Conservation (phyloP, 2,113 vertebrate genomes). For the Lepisosteus osseus region DNA sequence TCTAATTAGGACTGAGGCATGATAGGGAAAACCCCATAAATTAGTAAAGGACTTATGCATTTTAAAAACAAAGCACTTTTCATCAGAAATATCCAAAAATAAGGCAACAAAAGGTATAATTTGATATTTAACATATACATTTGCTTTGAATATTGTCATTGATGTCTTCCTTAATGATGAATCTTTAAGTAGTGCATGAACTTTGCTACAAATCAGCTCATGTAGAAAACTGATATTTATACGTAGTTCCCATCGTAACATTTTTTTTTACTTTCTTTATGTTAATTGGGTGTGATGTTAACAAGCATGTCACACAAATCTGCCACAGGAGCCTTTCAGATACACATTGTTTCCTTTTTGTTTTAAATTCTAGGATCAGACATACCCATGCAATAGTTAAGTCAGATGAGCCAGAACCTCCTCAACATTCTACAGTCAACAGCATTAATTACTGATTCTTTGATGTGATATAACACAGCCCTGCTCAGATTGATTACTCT, state of each 20-base stretch:
- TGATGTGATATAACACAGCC: conserved; percentile 95
- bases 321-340: conserved; percentile 31
- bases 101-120: too few species aligned
- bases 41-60: too few species aligned
- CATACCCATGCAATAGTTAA: conserved; percentile 38
- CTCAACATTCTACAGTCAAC: conserved; percentile 73
- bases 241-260: conserved; percentile 29
- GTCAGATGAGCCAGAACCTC: conserved; percentile 58
- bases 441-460: conserved; percentile 95
- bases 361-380: conserved; percentile 61
- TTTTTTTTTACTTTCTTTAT: conserved; percentile 50
- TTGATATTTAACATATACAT: too few species aligned
- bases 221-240: too few species aligned
- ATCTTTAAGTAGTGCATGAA: background rate
- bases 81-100: too few species aligned
- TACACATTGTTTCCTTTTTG: conserved; percentile 47
- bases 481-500: conserved; percentile 99
- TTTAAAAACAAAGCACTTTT: too few species aligned
- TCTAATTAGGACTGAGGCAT: too few species aligned
- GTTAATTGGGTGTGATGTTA: too few species aligned
- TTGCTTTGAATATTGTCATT: too few species aligned
- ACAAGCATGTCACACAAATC: too few species aligned
- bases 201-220: conserved; percentile 14
- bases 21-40: too few species aligned
- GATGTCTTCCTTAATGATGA: too few species aligned